A percentile compares a stretch with the other conserved stretches of the same genome.
phyloP scores from a whole-genome alignment of 2,888 invertebrate species.

The Cecidostiba fungosa region DNA sequence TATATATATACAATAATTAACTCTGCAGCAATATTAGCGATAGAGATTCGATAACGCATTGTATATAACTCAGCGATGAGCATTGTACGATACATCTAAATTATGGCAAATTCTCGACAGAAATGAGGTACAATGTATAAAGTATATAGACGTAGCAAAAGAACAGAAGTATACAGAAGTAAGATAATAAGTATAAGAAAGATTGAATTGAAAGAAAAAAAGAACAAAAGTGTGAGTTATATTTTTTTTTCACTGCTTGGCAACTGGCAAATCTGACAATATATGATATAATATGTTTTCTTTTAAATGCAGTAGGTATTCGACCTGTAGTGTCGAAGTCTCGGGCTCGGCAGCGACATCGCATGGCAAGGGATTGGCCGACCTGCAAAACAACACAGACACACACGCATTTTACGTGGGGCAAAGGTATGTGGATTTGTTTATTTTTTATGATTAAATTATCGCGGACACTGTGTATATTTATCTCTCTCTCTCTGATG shows the following conservation, averaged over 20 bases:
- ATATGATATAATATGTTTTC: neutral
- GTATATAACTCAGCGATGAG: constrained; percentile 47
- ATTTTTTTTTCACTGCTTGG: constrained; percentile 25
- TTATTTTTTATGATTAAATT: neutral
- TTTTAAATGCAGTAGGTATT: constrained; percentile 69
- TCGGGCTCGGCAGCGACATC: constrained; percentile 82
- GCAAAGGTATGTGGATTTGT: constrained; percentile 16
- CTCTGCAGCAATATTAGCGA: constrained; percentile 30
- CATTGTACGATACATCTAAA: constrained; percentile 34
- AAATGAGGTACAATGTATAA: too few species aligned
- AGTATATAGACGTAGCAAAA: constrained; percentile 44
- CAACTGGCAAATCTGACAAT: constrained; percentile 8
- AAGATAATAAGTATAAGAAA: constrained; percentile 8
- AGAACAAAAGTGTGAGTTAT: constrained; percentile 51
- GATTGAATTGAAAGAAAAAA: constrained; percentile 2
- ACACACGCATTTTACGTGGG: constrained; percentile 66
- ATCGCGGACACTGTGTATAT: neutral
- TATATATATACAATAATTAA: constrained; percentile 24
- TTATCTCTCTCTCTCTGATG: too few species aligned
- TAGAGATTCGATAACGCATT: constrained; percentile 5
- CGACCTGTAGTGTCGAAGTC: constrained; percentile 92
- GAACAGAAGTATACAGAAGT: neutral
- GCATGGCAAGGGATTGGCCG: constrained; percentile 79
- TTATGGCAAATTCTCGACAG: constrained; percentile 33
- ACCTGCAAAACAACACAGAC: constrained; percentile 78